Evolutionary conservation across 2,113 vertebrate genomes (phyloP).

Genomic region (Poecilia latipinna): DNA sequence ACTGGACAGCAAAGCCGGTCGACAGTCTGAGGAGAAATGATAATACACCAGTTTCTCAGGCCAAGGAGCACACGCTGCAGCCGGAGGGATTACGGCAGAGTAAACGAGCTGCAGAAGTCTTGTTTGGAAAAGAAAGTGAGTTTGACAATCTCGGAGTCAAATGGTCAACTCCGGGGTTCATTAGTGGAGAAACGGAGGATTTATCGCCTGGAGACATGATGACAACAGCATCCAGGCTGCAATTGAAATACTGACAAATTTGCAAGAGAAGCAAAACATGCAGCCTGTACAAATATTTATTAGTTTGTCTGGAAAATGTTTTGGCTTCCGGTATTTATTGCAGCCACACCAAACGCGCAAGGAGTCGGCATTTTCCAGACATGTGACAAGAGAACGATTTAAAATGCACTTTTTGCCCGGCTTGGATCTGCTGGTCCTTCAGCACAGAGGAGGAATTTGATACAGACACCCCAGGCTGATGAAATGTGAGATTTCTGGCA

Average conservation of each 20-base stretch:
- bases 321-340: conserved; percentile 40
- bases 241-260: conserved; percentile 26
- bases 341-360: conserved; percentile 26
- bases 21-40: conserved; percentile 56
- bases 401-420: conserved; percentile 6
- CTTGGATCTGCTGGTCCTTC: conserved; percentile 21
- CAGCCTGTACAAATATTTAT: conserved; percentile 18
- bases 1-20: conserved; percentile 40
- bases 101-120: conserved; percentile 23
- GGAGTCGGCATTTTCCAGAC: conserved; percentile 15
- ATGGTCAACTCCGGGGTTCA: conserved; percentile 48
- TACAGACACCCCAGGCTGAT: conserved; percentile 24
- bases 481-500: conserved; percentile 23
- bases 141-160: conserved; percentile 45
- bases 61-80: conserved; percentile 49
- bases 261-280: conserved; percentile 18
- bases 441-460: conserved; percentile 8
- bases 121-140: conserved; percentile 54
- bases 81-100: conserved; percentile 52
- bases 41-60: conserved; percentile 53
- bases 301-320: conserved; percentile 2
- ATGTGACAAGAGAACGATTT: background rate
- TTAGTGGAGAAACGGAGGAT: conserved; percentile 22
- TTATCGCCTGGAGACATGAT: conserved; percentile 25
- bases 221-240: conserved; percentile 18